A percentile compares a stretch with the other conserved stretches of the same genome.
These are phyloP conservation scores for Probaryconus sp. DNA, from an alignment of 1,140 invertebrate species.

Conservation along the genomic window DNA sequence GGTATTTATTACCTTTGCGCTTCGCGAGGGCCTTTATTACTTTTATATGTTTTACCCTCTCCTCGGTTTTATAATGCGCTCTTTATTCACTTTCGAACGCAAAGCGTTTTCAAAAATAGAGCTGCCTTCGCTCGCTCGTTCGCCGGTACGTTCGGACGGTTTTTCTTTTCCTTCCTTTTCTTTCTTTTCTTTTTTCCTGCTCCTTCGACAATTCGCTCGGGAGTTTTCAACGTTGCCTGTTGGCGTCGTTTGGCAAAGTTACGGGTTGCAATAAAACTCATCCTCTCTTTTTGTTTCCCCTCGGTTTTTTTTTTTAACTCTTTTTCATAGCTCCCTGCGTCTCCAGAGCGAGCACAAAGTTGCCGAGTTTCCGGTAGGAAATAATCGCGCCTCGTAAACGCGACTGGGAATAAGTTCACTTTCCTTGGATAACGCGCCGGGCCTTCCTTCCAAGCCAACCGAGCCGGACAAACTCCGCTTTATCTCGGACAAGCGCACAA, in stretches of 20 bases:
- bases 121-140: neutral
- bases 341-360: slow-evolving; percentile 33
- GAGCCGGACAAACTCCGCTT: neutral
- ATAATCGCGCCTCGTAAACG: slow-evolving; percentile 68
- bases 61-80: slow-evolving; percentile 18
- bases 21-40: slow-evolving; percentile 32
- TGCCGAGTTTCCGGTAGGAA: slow-evolving; percentile 66
- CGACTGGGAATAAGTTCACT: slow-evolving; percentile 53
- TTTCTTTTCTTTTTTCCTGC: slow-evolving; percentile 18
- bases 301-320: slow-evolving; percentile 48
- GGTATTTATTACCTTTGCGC: slow-evolving; percentile 36
- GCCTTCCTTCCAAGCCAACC: slow-evolving; percentile 24
- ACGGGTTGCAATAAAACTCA: slow-evolving; percentile 58
- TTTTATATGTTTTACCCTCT: slow-evolving; percentile 11
- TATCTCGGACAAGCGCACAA: slow-evolving; percentile 27
- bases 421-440: slow-evolving; percentile 22
- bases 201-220: slow-evolving; percentile 26
- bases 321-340: slow-evolving; percentile 44
- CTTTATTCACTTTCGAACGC: slow-evolving; percentile 40
- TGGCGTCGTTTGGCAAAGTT: slow-evolving; percentile 44
- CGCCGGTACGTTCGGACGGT: neutral
- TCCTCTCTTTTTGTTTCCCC: slow-evolving; percentile 51
- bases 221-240: slow-evolving; percentile 25
- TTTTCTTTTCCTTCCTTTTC: too few relatives aligned
- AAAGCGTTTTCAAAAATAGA: slow-evolving; percentile 26